Evolutionary conservation across 2,888 invertebrate genomes (phyloP), one percentile per base, ranked within the genome.

Genomic region (Petrolisthes cinctipes): DNA sequence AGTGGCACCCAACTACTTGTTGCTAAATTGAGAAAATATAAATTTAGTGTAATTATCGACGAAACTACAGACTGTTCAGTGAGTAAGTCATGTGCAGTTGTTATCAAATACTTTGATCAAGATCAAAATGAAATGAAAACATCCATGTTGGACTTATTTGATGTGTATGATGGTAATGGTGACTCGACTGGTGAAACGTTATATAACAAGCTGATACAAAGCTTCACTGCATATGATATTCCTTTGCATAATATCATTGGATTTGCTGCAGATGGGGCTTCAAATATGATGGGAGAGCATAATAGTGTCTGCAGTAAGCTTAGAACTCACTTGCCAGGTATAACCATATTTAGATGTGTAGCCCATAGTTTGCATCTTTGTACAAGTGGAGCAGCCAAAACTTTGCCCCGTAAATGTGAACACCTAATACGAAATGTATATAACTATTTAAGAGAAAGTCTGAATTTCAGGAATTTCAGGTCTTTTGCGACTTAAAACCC

Each of bases 361-460:
- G 20, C 75, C 5, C 76, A 76, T 37, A 76, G 76, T 14, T 37
- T 51, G 3, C 53, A 76, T 76, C 6, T 76, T 7, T 76, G 53
- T 76, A 7, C 53, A 5, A 76, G 76, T 75, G 75, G n/a, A 75
- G 75, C 76, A 4, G 76, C 76, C 5, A 76, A 76, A 76, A 76
- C 76, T 3, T 51, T 76, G 14, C 76, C 76, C 17, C 76, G 4
- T 17, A 1, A 6, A 4, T 76, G 76, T 37, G 76, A 76, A 37
- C 37, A 51, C 51, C 11, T 61, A 11, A 75, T 76, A 14, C 2
- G 53, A 6, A 76, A 51, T 51, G 5, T 76, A 51, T 76, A 76
- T 51, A 76, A 37, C 14, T 76, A 51, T 37, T 37, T 75, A 61
- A 61, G 4, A 61, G 61, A 61, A 61, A 61, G 17, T 17, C 2